phyloP scores from a whole-genome alignment of 2,113 vertebrate genomes.

The Myotis davidii region DNA sequence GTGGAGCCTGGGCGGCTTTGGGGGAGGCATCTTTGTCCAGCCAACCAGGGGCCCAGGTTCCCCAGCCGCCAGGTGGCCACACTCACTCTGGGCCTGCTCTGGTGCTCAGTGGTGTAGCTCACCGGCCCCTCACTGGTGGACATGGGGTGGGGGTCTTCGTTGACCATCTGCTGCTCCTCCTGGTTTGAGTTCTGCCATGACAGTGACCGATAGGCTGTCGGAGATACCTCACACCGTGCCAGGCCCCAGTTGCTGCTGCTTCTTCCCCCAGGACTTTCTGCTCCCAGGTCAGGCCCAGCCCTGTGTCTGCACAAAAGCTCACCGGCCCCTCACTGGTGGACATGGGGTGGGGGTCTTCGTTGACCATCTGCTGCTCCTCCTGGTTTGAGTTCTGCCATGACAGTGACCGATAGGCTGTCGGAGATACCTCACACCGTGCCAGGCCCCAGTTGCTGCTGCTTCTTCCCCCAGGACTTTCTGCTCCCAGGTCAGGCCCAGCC shows the following conservation, averaged over 20 bases:
- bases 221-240: neutral
- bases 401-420: neutral
- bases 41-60: neutral
- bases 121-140: neutral
- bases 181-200: neutral
- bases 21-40: neutral
- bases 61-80: neutral
- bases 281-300: neutral
- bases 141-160: neutral
- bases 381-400: neutral
- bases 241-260: neutral
- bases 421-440: neutral
- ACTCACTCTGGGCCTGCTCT: neutral
- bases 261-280: neutral
- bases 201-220: neutral
- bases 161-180: neutral
- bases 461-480: neutral
- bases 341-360: neutral
- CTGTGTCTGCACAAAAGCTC: neutral
- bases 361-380: neutral
- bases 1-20: neutral
- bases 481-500: neutral
- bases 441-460: neutral
- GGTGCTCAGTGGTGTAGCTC: neutral
- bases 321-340: neutral